Evolutionary conservation across 1,140 invertebrate genomes (phyloP).

Genomic region (Platyscapa corneri): DNA sequence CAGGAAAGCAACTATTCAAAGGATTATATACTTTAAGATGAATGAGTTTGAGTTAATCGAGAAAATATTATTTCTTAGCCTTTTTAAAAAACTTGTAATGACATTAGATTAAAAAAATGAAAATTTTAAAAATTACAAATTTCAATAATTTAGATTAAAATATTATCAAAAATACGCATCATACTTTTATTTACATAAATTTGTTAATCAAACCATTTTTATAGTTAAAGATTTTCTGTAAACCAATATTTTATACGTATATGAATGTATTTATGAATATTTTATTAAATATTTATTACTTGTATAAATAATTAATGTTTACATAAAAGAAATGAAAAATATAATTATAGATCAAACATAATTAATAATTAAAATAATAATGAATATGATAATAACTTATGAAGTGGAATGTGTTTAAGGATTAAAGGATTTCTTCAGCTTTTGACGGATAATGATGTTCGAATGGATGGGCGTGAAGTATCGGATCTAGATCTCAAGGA

Average conservation of each 20-base stretch:
- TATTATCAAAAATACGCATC: too few relatives aligned
- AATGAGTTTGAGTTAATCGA: background rate
- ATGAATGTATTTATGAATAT: too few relatives aligned
- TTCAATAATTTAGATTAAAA: background rate
- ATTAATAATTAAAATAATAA: constrained; percentile 10
- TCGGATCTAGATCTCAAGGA: constrained; percentile 56
- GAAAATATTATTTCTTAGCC: background rate
- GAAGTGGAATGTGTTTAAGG: constrained; percentile 35
- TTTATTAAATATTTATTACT: background rate
- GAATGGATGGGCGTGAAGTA: constrained; percentile 52
- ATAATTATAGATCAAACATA: background rate
- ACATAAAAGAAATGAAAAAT: background rate
- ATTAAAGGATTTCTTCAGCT: constrained; percentile 44
- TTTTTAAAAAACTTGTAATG: background rate
- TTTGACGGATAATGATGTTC: constrained; percentile 55
- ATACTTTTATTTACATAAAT: background rate
- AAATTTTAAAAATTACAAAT: background rate
- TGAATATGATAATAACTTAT: constrained; percentile 23
- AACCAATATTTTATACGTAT: background rate
- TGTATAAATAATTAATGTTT: background rate
- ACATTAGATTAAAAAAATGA: background rate
- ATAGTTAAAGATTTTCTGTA: background rate
- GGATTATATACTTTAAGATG: background rate
- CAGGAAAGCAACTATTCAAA: background rate
- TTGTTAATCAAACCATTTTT: background rate